Base-by-base conservation (phyloP, 2,113 vertebrate genomes). In the Brienomyrus longianalis region DNA sequence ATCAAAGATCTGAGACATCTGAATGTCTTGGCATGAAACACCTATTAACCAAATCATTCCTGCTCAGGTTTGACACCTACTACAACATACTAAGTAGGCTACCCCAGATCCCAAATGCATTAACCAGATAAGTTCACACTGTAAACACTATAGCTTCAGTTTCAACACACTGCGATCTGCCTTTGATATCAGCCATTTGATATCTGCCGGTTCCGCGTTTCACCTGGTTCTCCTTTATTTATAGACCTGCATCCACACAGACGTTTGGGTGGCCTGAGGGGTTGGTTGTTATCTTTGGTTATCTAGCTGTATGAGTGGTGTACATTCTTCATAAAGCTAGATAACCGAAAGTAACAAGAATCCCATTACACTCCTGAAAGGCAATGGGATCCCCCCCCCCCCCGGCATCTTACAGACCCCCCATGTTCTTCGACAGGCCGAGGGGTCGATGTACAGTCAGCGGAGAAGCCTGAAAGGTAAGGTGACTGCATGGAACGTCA, bases 281-380 rank as follows among this genome's bases (percentile, higher is more conserved):
- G 97, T 97, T 97, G 96, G 95, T 95, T 97, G 96, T 97, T 96
- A 95, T 97, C 95, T 97, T 96, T 96, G 96, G 96, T 96, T 96
- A 96, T 96, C 96, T 96, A 96, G 96, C 97, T 97, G 96, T 97
- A 96, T 97, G 97, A 97, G 97, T 97, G 93, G 93, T 94, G 95
- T 97, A 95, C 94, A 96, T 95, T 96, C 95, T 97, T 97, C 96
- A 97, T 97, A 97, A 97, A 97, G 96, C 96, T 97, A 97, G 96
- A 97, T 97, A 97, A 97, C 96, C 96, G 96, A 97, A 97, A 97
- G 96, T 97, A 97, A 97, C 97, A 98, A 99, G 97, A 98, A 98
- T 98, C 98, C 98, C 98, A 98, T 97, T 98, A 97, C 98, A 97
- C 98, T 96, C 97, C 98, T 97, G 96, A 95, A 96, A 95, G 95